A percentile compares a stretch with the other conserved stretches of the same genome.
Conservation (phyloP, 2,888 invertebrate genomes). For the Lottia gigantea region DNA sequence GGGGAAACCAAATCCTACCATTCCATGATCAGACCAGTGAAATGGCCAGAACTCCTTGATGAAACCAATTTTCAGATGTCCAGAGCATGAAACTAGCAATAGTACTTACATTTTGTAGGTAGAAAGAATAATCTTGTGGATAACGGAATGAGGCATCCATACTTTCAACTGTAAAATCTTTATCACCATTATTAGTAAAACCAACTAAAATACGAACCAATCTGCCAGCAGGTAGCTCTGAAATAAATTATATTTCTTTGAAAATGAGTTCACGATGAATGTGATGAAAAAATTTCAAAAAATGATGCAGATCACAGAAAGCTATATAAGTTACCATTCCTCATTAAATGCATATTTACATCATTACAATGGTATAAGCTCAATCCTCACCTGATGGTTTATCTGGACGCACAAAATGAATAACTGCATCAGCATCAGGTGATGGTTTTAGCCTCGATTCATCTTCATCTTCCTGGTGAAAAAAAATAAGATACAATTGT, state of each 20-base stretch:
- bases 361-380: background rate
- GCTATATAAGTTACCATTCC: no score
- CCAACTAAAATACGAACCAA: conserved; percentile 95
- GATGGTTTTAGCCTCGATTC: conserved; percentile 75
- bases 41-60: no score
- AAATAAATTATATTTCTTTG: conserved; percentile 1
- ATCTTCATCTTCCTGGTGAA: conserved; percentile 64
- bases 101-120: conserved; percentile 85
- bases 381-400: conserved; percentile 42
- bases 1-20: no score
- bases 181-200: conserved; percentile 91
- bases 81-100: no score
- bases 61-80: no score
- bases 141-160: conserved; percentile 98
- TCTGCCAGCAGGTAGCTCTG: conserved; percentile 90
- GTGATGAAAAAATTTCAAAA: no score
- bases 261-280: no score
- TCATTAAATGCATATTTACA: no score
- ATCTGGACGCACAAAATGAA: conserved; percentile 79
- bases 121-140: conserved; percentile 97
- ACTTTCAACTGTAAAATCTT: conserved; percentile 88
- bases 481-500: background rate
- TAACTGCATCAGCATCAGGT: conserved; percentile 89
- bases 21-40: no score
- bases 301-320: no score